phyloP scores from a whole-genome alignment of 2,113 vertebrate genomes.

The Sebastes schlegelii region DNA sequence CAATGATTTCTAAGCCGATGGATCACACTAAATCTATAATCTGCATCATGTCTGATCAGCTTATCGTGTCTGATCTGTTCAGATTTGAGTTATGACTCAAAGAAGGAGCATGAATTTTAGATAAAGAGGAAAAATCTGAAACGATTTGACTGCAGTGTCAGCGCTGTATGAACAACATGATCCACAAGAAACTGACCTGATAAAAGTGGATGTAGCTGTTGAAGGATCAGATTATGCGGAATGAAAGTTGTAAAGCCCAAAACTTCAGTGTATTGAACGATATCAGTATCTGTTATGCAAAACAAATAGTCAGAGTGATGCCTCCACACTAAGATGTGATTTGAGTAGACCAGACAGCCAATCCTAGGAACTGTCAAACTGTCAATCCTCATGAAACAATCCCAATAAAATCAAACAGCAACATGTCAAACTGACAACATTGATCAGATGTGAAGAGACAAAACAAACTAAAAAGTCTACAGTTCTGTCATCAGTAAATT shows the following conservation, averaged over 20 bases:
- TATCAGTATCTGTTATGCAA: background rate
- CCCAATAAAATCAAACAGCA: background rate
- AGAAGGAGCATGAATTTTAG: no score
- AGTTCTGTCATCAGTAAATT: background rate
- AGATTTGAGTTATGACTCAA: no score
- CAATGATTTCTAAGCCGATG: no score
- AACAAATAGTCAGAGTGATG: background rate
- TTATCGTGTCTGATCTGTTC: no score
- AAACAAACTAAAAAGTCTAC: no score
- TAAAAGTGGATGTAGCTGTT: no score
- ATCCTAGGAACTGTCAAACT: conserved; percentile 34
- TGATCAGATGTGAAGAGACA: conserved; percentile 7
- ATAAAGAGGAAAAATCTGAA: no score
- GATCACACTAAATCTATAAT: no score
- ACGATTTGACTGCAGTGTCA: no score
- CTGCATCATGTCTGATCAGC: no score
- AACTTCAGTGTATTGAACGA: background rate
- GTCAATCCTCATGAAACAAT: conserved; percentile 19
- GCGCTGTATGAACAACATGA: no score
- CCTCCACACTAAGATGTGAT: background rate
- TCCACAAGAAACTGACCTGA: background rate
- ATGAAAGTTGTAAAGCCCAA: no score
- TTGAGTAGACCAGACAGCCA: conserved; percentile 25
- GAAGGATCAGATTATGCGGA: background rate
- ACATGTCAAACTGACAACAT: conserved; percentile 12